phyloP scores from a whole-genome alignment of 1,140 invertebrate genomes.

The Drosophila nigromelanica region DNA sequence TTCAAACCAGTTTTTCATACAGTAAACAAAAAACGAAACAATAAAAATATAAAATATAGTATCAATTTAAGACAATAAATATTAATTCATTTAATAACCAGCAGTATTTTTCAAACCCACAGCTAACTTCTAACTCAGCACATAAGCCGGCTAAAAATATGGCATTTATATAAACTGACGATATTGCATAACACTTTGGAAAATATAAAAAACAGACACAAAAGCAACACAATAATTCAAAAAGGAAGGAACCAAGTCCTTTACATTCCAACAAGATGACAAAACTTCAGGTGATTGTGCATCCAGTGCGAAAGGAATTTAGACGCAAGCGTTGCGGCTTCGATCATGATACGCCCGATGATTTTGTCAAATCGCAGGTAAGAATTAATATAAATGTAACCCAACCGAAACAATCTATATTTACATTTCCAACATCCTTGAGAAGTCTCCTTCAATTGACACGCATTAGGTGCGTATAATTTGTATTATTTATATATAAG shows the following conservation, averaged over 20 bases:
- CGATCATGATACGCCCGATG: conserved; percentile 76
- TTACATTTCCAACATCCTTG: conserved; percentile 35
- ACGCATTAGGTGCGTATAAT: conserved; percentile 43
- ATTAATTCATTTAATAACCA: neutral
- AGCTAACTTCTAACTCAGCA: neutral
- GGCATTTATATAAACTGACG: conserved; percentile 1
- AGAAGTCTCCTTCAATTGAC: conserved; percentile 37
- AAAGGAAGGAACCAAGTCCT: neutral
- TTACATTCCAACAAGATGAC: conserved; percentile 48
- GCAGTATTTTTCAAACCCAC: neutral
- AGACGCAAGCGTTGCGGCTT: conserved; percentile 72
- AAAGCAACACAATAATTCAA: neutral
- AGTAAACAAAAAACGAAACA: too few relatives aligned
- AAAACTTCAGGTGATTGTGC: conserved; percentile 65
- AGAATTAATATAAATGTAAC: conserved; percentile 26
- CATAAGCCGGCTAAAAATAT: conserved; percentile 26
- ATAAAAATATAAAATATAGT: neutral
- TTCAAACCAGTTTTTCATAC: too few relatives aligned
- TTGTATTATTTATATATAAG: conserved; percentile 18
- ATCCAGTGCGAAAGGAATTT: conserved; percentile 78
- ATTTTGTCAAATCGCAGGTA: conserved; percentile 82
- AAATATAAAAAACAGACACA: conserved; percentile 6
- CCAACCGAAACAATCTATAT: neutral
- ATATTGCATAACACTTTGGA: conserved; percentile 24
- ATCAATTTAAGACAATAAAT: too few relatives aligned